phyloP scores from a whole-genome alignment of 2,797 vertebrate genomes.

The Hoplostethus atlanticus region DNA sequence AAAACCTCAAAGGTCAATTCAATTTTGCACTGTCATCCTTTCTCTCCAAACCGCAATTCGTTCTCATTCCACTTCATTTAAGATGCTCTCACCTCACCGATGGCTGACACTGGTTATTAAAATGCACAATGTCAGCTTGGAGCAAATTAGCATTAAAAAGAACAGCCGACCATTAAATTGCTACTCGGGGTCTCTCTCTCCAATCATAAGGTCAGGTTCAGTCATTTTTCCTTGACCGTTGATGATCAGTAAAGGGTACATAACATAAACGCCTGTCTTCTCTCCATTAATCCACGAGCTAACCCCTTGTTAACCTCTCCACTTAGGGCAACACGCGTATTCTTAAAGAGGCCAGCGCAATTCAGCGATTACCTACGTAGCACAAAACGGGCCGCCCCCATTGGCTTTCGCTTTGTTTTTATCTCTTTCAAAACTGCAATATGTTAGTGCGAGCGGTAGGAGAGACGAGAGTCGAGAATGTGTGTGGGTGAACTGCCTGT shows the following conservation, averaged over 20 bases:
- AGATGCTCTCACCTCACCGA: slow-evolving; percentile 11
- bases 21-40: neutral
- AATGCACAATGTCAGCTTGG: slow-evolving; percentile 28
- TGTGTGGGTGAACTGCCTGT: slow-evolving; percentile 1
- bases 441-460: neutral
- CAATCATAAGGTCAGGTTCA: slow-evolving; percentile 48
- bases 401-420: slow-evolving; percentile 20
- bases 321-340: neutral
- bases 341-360: neutral
- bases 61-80: slow-evolving; percentile 35
- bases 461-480: neutral
- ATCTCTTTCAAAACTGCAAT: slow-evolving; percentile 8
- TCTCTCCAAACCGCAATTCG: slow-evolving; percentile 24
- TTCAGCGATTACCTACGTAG: neutral
- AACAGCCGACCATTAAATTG: neutral
- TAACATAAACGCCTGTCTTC: slow-evolving; percentile 4
- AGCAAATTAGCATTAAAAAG: slow-evolving; percentile 45
- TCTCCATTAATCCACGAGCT: slow-evolving; percentile 30
- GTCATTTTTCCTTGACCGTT: slow-evolving; percentile 20
- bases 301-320: slow-evolving; percentile 30
- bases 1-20: neutral
- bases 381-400: neutral
- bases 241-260: neutral
- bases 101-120: slow-evolving; percentile 36
- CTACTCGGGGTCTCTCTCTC: slow-evolving; percentile 4